Evolutionary conservation across 2,113 vertebrate species (phyloP), one percentile per base, ranked within the genome.

Genomic region (Hyaena hyaena): DNA sequence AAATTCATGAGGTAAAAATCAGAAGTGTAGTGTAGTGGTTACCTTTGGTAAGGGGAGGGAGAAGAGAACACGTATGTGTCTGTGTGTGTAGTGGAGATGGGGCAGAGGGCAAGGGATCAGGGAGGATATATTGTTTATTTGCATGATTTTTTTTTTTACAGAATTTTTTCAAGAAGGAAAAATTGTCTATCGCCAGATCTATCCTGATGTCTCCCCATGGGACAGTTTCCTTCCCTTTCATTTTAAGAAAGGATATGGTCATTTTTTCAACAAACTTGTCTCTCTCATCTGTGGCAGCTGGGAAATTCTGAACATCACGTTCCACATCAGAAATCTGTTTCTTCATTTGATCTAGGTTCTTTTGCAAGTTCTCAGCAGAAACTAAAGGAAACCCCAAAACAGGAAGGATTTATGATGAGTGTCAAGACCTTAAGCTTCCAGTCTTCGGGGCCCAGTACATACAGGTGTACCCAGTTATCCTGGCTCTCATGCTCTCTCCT

Each of bases 251-350:
- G 99, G 99, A 99, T 99, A 99, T 99, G 19, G 98, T 98, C 98
- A 99, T 99, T 98, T 99, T 99, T 97, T 99, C 98, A 85, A 97
- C 98, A 98, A 99, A 99, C 91, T 98, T 98, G 97, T 99, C 99
- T 55, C 98, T 99, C 88, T 99, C 99, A 82, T 98, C 99, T 93
- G 98, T 98, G 31, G 99, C 87, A 35, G 98, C 98, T n/a, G 99
- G 99, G 90, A 99, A 99, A 2, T 98, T 99, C 97, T 99, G 98
- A 83, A 99, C 97, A 96, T 99, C 98, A 83, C 98, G 98, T 73
- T 99, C 98, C 76, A 99, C 89, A 15, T 91, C 98, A 86, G 98
- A 97, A 97, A 99, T 99, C 89, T 99, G 98, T 97, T 99, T 99
- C 74, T 98, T 98, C 99, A 99, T 99, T 61, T 98, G 97, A 65